These are phyloP conservation scores for Pipa parva DNA, from an alignment of 2,113 vertebrate species.

Conservation along the genomic window DNA sequence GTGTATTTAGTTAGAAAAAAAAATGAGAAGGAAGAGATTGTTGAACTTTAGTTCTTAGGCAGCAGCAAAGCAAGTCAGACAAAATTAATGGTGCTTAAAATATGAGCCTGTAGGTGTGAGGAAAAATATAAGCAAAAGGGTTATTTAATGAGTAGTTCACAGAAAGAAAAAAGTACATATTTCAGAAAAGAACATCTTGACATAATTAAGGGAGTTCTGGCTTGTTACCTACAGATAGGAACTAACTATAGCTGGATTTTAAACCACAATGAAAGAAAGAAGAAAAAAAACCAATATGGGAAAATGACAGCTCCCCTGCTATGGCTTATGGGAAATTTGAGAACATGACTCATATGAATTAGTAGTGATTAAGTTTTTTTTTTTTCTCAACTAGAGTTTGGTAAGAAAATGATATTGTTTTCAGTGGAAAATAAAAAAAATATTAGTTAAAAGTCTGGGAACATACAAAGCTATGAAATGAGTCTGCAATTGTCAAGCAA, in stretches of 20 bases:
- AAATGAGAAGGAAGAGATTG: slow-evolving; percentile 25
- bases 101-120: slow-evolving; percentile 19
- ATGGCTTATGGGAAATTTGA: no score
- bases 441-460: no score
- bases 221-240: slow-evolving; percentile 27
- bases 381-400: no score
- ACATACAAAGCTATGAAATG: no score
- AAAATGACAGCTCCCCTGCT: no score
- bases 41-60: slow-evolving; percentile 24
- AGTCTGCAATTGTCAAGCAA: no score
- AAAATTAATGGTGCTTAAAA: slow-evolving; percentile 27
- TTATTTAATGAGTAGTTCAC: slow-evolving; percentile 24
- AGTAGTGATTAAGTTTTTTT: no score
- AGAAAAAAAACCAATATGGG: not conserved
- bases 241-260: not conserved
- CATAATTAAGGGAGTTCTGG: slow-evolving; percentile 27
- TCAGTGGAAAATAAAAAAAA: no score
- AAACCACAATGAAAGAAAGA: not conserved
- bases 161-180: slow-evolving; percentile 1
- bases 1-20: slow-evolving; percentile 26
- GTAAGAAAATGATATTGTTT: no score
- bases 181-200: slow-evolving; percentile 17
- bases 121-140: slow-evolving; percentile 30
- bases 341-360: no score
- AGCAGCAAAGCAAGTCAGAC: not conserved